phyloP scores from a whole-genome alignment of 2,888 invertebrate genomes.

The Dicranocentrus wangi region DNA sequence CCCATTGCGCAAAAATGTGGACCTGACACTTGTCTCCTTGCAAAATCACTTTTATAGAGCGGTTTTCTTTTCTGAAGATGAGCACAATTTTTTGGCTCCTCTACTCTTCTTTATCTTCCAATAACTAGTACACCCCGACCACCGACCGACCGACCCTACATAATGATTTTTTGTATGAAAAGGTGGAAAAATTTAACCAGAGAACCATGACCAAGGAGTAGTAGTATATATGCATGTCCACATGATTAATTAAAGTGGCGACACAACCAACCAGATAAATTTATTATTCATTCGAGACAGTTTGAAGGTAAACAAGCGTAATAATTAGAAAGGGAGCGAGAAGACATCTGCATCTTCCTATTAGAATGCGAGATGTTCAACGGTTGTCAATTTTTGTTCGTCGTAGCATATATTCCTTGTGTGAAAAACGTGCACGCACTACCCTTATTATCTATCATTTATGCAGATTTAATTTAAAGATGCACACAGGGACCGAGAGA shows the following conservation, averaged over 20 bases:
- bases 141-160: too few species aligned
- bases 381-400: slow-evolving; percentile 5
- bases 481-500: slow-evolving; percentile 15
- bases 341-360: slow-evolving; percentile 57
- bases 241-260: slow-evolving; percentile 65
- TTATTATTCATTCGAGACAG: slow-evolving; percentile 51
- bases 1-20: slow-evolving; percentile 44
- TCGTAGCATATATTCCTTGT: not conserved
- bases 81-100: not conserved
- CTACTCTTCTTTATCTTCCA: not conserved
- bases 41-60: slow-evolving; percentile 7
- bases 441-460: not conserved
- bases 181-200: not conserved
- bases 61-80: not conserved
- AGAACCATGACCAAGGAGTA: slow-evolving; percentile 23
- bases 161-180: slow-evolving; percentile 6
- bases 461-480: too few species aligned
- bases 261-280: slow-evolving; percentile 48
- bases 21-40: slow-evolving; percentile 10
- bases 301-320: slow-evolving; percentile 63
- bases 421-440: too few species aligned
- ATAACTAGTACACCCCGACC: too few species aligned
- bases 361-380: slow-evolving; percentile 16
- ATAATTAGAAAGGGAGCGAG: slow-evolving; percentile 64
- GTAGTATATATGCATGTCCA: slow-evolving; percentile 29